Evolutionary conservation across 2,797 vertebrate genomes (phyloP).

Genomic region (Agapornis canus): DNA sequence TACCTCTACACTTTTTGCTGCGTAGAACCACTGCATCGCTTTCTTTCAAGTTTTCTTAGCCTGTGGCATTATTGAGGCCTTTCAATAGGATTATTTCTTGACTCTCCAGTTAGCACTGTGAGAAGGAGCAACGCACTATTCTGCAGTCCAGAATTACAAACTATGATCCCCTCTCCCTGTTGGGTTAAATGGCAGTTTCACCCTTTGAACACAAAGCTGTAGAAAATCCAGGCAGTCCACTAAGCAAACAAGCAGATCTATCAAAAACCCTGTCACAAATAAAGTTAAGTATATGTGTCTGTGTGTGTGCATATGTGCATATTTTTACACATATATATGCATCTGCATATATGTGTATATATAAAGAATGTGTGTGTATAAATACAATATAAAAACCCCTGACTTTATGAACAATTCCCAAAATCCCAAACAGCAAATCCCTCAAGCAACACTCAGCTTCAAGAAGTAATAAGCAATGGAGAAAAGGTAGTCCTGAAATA

Average conservation of each 20-base stretch:
- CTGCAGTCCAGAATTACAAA: not conserved
- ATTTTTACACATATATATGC: not conserved
- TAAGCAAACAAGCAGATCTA: not conserved
- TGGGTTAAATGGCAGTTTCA: not conserved
- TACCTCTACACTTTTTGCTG: not conserved
- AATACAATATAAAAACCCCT: not conserved
- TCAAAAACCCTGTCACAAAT: not conserved
- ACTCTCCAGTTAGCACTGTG: not conserved
- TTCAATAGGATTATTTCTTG: slow-evolving; percentile 11
- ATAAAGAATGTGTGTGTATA: not conserved
- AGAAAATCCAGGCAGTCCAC: not conserved
- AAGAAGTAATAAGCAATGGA: not conserved
- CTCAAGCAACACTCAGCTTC: not conserved
- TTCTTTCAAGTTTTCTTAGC: not conserved
- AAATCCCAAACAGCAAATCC: not conserved
- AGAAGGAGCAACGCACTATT: not conserved
- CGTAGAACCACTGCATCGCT: not conserved
- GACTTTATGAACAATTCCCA: not conserved
- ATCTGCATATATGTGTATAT: accelerated
- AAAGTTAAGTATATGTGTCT: not conserved
- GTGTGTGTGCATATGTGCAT: not conserved
- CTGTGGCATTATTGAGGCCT: not conserved
- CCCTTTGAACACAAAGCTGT: not conserved
- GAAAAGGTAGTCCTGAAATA: not conserved
- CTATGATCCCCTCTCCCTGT: not conserved